Evolutionary conservation across 2,797 vertebrate genomes (phyloP), one percentile per base, ranked within the genome.

Genomic region (Capromys pilorides): DNA sequence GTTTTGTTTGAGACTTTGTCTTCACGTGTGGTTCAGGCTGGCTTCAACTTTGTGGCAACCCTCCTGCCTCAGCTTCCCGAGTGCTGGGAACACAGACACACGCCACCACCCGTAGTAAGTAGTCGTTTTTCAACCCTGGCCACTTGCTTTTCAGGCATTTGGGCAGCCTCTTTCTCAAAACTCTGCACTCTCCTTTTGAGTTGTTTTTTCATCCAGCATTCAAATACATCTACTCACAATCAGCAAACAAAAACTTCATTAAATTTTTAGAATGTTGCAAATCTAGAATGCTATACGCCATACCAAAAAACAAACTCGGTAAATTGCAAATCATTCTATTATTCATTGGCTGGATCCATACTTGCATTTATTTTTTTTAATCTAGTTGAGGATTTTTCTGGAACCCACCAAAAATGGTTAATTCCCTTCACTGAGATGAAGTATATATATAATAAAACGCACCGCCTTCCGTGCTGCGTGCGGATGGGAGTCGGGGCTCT

Each of bases 241-340:
- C 14, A 22, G 59, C 64, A 77, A 90, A 93, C 28, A 86, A 90
- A 59, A 73, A 84, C 39, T 22, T 16, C 21, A 28, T 64, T 85
- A 13, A 3, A 59, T 39, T 49, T 84, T 66, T 49, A 51, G 59
- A 64, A 75, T n/a, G 3, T n/a, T 16, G 0, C 71, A 26, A 88
- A 41, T 66, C 28, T 75, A 45, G 86, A 69, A 81, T 6, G n/a
- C 41, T 19, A 14, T n/a, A 77, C 84, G 31, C 45, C 2, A 0
- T 24, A 36, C 3, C 51, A 79, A 62, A n/a, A 18, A 31, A 57
- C 5, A 54, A 54, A 18, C 16, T 22, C 8, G 49, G 41, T 66
- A 45, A 87, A 64, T 22, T 51, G n/a, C 10, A 39, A 89, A 51
- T 21, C 19, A 64, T 33, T 54, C 66, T 9, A 79, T 49, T 62